phyloP scores from a whole-genome alignment of 2,888 invertebrate species.

The Suillia variegata region DNA sequence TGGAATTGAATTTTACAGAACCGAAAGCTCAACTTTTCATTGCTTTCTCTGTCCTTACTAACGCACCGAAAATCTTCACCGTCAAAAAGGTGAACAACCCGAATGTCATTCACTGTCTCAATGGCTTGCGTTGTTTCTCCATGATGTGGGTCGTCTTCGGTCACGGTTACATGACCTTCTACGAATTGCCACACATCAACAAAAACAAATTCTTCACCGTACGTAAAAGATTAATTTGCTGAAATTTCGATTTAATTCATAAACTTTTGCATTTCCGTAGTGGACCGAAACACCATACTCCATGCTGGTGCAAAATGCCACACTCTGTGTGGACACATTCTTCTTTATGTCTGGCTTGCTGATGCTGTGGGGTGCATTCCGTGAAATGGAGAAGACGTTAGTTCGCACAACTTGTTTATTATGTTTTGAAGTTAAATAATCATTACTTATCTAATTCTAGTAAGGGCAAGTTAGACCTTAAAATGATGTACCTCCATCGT shows the following conservation, averaged over 20 bases:
- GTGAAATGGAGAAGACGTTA: slow-evolving; percentile 57
- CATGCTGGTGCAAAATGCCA: slow-evolving; percentile 59
- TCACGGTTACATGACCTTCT: slow-evolving; percentile 60
- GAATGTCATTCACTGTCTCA: slow-evolving; percentile 60
- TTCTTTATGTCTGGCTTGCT: slow-evolving; percentile 69
- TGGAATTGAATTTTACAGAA: slow-evolving; percentile 28
- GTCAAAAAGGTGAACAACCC: slow-evolving; percentile 48
- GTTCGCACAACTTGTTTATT: slow-evolving; percentile 10
- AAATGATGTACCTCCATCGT: slow-evolving; percentile 60
- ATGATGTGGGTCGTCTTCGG: slow-evolving; percentile 63
- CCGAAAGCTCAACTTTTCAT: slow-evolving; percentile 43
- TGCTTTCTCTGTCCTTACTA: slow-evolving; percentile 61
- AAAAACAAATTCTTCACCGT: slow-evolving; percentile 46
- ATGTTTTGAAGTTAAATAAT: too few relatives aligned
- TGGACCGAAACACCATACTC: slow-evolving; percentile 56
- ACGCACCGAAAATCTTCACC: slow-evolving; percentile 61
- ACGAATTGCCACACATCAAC: slow-evolving; percentile 55
- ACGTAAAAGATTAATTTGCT: slow-evolving; percentile 11
- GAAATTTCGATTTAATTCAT: neutral
- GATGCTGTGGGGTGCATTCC: slow-evolving; percentile 61
- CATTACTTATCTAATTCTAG: slow-evolving; percentile 23
- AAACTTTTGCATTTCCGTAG: slow-evolving; percentile 28
- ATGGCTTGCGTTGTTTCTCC: slow-evolving; percentile 61
- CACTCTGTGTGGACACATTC: slow-evolving; percentile 69
- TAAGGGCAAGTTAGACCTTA: slow-evolving; percentile 54